phyloP scores from a whole-genome alignment of 2,113 vertebrate species.

The Piprites chloris region DNA sequence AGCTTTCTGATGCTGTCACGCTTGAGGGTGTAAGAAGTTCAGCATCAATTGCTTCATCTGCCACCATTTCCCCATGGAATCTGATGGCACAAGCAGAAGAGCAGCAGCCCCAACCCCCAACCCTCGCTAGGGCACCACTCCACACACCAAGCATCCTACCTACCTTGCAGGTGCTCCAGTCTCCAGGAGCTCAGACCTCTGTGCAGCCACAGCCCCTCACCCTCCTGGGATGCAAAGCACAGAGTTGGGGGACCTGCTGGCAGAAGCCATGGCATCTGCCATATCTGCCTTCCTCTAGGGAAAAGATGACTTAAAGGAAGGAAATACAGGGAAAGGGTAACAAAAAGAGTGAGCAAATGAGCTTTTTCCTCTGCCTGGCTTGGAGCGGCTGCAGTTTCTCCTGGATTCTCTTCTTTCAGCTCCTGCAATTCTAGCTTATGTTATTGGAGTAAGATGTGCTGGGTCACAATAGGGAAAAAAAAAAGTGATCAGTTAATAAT shows the following conservation, averaged over 20 bases:
- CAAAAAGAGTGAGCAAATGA: neutral
- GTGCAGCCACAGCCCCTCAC: accelerated
- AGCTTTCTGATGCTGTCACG: neutral
- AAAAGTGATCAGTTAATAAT: neutral
- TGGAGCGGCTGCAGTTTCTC: neutral
- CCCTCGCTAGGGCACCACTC: neutral
- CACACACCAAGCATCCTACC: neutral
- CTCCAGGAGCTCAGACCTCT: neutral
- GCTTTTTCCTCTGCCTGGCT: neutral
- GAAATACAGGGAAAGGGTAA: neutral
- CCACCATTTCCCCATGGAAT: neutral
- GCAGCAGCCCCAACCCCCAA: neutral
- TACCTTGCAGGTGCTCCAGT: neutral
- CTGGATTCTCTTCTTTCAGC: neutral
- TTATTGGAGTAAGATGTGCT: neutral
- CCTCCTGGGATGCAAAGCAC: neutral
- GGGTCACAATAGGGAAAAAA: neutral
- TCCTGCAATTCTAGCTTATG: neutral
- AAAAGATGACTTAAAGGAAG: neutral
- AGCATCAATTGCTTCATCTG: neutral
- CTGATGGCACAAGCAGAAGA: neutral
- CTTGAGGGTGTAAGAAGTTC: neutral
- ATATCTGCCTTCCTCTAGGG: neutral
- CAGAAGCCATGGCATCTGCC: neutral
- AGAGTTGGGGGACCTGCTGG: neutral